Conservation (phyloP, 2,888 invertebrate species). For the Drosophila mettleri region DNA sequence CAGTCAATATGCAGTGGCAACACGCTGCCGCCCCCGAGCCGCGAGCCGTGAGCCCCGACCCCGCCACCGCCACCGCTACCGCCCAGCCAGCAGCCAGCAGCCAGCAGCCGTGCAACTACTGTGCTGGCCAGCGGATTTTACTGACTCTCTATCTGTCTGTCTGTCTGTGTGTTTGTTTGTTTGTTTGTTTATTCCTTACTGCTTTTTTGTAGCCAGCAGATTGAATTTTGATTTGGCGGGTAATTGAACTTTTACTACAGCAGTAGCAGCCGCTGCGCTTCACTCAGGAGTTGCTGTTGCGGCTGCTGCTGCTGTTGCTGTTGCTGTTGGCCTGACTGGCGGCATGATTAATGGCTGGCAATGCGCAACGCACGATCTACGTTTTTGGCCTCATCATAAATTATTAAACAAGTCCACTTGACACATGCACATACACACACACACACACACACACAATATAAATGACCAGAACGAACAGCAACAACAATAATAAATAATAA, state of each 20-base stretch:
- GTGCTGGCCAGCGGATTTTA: conserved; percentile 39
- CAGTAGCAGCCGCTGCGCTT: conserved; percentile 35
- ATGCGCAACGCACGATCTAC: conserved; percentile 80
- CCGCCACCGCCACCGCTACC: background rate
- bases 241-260: conserved; percentile 81
- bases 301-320: conserved; percentile 16
- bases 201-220: conserved; percentile 66
- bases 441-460: conserved; percentile 61
- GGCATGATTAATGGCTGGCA: conserved; percentile 79
- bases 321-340: conserved; percentile 38
- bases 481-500: conserved; percentile 19
- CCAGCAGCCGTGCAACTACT: conserved; percentile 38
- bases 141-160: conserved; percentile 42
- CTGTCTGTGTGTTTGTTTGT: conserved; percentile 45
- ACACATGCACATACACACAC: conserved; percentile 67
- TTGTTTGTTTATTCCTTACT: conserved; percentile 25
- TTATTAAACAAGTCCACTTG: conserved; percentile 79
- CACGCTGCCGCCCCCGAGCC: background rate
- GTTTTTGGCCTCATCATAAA: conserved; percentile 80
- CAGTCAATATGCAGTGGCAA: conserved; percentile 67
- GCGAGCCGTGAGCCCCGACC: no score
- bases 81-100: conserved; percentile 2
- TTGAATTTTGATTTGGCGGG: conserved; percentile 83
- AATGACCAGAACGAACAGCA: conserved; percentile 71
- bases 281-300: conserved; percentile 12